Percentiles rank a stretch among this genome's conserved stretches.
These are phyloP conservation scores for Callospermophilus lateralis DNA, from an alignment of 2,113 vertebrate genomes.

Conservation along the genomic window DNA sequence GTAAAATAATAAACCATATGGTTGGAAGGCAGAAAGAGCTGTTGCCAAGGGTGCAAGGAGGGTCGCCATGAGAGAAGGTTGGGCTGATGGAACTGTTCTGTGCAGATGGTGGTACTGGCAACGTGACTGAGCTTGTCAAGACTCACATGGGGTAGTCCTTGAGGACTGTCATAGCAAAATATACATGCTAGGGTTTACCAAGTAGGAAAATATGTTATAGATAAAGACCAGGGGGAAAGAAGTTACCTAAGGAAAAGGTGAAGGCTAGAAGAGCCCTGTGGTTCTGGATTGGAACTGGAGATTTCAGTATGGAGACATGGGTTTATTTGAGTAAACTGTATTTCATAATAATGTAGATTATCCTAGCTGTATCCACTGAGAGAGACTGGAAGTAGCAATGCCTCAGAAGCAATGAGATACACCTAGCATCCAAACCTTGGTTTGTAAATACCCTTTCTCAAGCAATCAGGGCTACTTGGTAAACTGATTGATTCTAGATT, in stretches of 20 bases:
- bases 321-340: not conserved
- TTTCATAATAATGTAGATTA: not conserved
- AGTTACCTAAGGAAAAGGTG: not conserved
- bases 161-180: not conserved
- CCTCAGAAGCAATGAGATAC: not conserved
- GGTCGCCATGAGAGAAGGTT: not conserved
- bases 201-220: not conserved
- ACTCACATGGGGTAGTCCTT: not conserved
- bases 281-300: not conserved
- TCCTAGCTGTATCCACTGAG: not conserved
- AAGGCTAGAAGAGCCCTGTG: not conserved
- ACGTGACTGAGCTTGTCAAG: not conserved
- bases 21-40: not conserved
- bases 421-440: not conserved
- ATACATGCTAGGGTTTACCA: not conserved
- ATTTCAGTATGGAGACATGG: not conserved
- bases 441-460: not conserved
- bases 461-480: not conserved
- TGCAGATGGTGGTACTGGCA: not conserved
- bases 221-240: not conserved
- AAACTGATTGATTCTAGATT: not conserved
- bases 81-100: not conserved
- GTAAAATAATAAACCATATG: not conserved
- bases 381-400: not conserved
- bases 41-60: not conserved